Base-by-base conservation (phyloP, 2,113 vertebrate genomes). In the Parus major region DNA sequence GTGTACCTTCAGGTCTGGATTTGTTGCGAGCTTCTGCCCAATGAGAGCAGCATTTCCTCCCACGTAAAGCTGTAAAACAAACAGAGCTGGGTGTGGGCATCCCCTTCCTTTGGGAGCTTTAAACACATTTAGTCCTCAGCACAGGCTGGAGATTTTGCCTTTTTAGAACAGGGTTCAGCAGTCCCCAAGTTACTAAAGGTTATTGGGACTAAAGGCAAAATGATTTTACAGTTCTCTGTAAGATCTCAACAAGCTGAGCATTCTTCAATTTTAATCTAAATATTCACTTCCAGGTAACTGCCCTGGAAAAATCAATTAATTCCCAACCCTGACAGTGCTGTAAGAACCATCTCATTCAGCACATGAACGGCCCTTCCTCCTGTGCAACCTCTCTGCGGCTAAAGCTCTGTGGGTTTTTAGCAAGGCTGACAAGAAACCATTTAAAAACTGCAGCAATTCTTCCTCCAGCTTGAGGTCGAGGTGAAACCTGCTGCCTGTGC, bases 11-110 rank as follows among this genome's bases (percentile, higher is more conserved):
- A 99, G 92, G 71, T 99, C 97, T 79, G 99, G 97, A 83, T 99
- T 98, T 57, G 98, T 92, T 4, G 99, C 99, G 12, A 99, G 97
- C 97, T 99, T 99, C 98, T 99, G 99, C 82, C 98, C 99, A 73
- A 99, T 99, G 66, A 99, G 98, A 94, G 99, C 99, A 76, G 99
- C 99, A 33, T 99, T 99, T 91, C 99, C 99, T 95, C 99, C 99
- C 28, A 99, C 99, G 6, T 99, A 99, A 35, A 99, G 97, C 99
- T 99, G 97, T 23, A 98, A 97, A 75, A 97, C 29, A 94, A 95
- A 94, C 12, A 57, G 49, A 95, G 72, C 33, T 47, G 57, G 65
- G 68, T 76, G 22, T 94, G 85, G 69, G 71, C 36, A 75, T 63
- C 72, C 31, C 41, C 10, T 78, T 28, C 23, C 46, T 84, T 24